Evolutionary conservation across 2,113 vertebrate species (phyloP), one percentile per base, ranked within the genome.

Genomic region (Myotis lucifugus): DNA sequence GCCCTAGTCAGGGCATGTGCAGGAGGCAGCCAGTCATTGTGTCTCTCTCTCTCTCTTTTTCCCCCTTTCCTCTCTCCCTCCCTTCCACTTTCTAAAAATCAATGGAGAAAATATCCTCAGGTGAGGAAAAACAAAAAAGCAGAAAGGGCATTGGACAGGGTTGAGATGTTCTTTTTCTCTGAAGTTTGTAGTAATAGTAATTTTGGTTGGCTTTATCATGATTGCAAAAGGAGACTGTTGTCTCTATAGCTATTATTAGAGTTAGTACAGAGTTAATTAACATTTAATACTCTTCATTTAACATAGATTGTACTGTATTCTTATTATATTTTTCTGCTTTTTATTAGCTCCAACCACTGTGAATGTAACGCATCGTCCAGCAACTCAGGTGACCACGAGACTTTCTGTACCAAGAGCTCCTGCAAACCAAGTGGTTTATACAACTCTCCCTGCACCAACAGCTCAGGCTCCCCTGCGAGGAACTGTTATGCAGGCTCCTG

Each of bases 361-460:
- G 97, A 99, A 98, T 98, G 98, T 99, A 97, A 98, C 98, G 48
- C 99, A 99, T 79, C 98, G 98, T 52, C 98, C 98, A 17, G 69
- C 97, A 93, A 98, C 97, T 97, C 98, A 98, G 91, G 89, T 98
- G 88, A 79, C 96, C 77, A 96, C 98, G 19, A 98, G 98, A 94
- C 98, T 98, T 37, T 98, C 98, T 84, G 96, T 98, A 86, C 98
- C 98, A 56, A 98, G 98, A 98, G 61, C 97, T 48, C 97, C 98
- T 93, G 13, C 96, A 78, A 99, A 98, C 90, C 98, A 98, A 56
- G 98, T 98, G 94, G 98, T 99, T 85, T 99, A 98, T 90, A 99
- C 98, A 88, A 97, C 98, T 37, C 96, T 98, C 82, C 98, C 98
- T 59, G 97, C 98, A 78, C 97, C 98, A 76, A 96, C 98, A 92